Percentiles rank a stretch among this genome's conserved stretches.
Conservation (phyloP, 2,888 invertebrate species). For the Neoscelio sp. region DNA sequence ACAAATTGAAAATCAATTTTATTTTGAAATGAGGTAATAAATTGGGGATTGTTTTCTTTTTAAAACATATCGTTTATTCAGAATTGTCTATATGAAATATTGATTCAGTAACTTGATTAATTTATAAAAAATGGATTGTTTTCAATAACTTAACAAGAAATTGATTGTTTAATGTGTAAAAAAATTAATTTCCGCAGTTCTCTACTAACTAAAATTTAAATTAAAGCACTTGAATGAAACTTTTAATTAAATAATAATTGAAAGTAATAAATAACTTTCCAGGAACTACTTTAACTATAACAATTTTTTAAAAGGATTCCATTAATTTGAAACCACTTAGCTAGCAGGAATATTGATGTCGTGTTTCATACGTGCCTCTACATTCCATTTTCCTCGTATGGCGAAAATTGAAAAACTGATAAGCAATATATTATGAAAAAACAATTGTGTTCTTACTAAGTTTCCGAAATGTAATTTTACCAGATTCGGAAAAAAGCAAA, state of each 20-base stretch:
- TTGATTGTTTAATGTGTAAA: too few species aligned
- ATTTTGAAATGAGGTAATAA: background rate
- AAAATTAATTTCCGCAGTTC: too few species aligned
- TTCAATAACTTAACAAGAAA: too few species aligned
- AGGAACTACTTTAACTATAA: background rate
- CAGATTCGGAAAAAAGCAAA: too few species aligned
- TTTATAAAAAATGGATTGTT: too few species aligned
- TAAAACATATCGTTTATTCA: background rate
- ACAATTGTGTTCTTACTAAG: background rate
- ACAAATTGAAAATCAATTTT: slow-evolving; percentile 54
- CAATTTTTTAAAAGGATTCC: slow-evolving; percentile 9
- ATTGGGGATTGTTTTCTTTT: slow-evolving; percentile 8
- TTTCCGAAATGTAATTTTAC: too few species aligned
- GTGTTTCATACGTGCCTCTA: slow-evolving; percentile 7
- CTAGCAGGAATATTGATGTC: slow-evolving; percentile 6
- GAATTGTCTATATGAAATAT: slow-evolving; percentile 23
- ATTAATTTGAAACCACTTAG: slow-evolving; percentile 22
- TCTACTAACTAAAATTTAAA: too few species aligned
- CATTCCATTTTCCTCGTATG: slow-evolving; percentile 3
- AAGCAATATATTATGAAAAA: slow-evolving; percentile 4
- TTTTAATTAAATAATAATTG: background rate
- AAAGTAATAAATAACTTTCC: background rate
- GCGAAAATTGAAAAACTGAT: slow-evolving; percentile 13
- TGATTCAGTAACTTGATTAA: background rate
- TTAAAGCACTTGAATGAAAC: background rate